Evolutionary conservation across 1,140 invertebrate genomes (phyloP).

Genomic region (Euura lappo): DNA sequence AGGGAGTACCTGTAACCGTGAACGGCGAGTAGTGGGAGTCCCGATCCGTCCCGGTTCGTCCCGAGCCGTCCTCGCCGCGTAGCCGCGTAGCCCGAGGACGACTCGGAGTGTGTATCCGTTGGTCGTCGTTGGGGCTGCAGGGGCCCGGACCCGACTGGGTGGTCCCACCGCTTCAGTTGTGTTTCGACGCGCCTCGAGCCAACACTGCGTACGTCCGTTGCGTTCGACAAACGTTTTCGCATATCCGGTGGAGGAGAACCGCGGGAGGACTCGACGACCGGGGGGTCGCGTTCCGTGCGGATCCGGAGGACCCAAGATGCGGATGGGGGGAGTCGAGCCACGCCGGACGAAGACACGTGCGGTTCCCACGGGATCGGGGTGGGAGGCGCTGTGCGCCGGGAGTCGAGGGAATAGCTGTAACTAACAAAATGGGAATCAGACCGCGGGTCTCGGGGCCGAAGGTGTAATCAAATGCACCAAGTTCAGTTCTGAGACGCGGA

Average conservation of each 20-base stretch:
- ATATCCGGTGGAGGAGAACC: conserved; percentile 9
- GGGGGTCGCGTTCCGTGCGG: conserved; percentile 24
- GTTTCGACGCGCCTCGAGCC: conserved; percentile 59
- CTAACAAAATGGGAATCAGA: not conserved
- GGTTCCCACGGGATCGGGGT: not conserved
- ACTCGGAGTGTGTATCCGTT: conserved; percentile 17
- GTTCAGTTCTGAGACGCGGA: conserved; percentile 44
- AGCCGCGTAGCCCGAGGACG: conserved; percentile 48
- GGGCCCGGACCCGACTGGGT: conserved; percentile 58
- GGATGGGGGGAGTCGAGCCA: not conserved
- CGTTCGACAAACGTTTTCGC: conserved; percentile 1
- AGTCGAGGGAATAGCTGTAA: not conserved
- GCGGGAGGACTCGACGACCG: conserved; percentile 11
- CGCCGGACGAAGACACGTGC: not conserved
- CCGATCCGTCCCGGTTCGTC: conserved; percentile 30
- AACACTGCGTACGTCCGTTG: conserved; percentile 49
- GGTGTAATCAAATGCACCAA: conserved; percentile 48
- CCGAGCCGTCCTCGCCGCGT: conserved; percentile 1
- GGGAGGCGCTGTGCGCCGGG: not conserved
- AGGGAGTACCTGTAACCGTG: conserved; percentile 31
- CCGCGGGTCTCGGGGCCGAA: not conserved
- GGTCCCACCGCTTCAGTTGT: conserved; percentile 62
- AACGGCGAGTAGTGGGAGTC: conserved; percentile 54
- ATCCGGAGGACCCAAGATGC: not conserved
- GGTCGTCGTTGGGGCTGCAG: conserved; percentile 35